These are phyloP conservation scores for Plemyria rubiginata DNA, from an alignment of 2,888 invertebrate species.

Conservation along the genomic window DNA sequence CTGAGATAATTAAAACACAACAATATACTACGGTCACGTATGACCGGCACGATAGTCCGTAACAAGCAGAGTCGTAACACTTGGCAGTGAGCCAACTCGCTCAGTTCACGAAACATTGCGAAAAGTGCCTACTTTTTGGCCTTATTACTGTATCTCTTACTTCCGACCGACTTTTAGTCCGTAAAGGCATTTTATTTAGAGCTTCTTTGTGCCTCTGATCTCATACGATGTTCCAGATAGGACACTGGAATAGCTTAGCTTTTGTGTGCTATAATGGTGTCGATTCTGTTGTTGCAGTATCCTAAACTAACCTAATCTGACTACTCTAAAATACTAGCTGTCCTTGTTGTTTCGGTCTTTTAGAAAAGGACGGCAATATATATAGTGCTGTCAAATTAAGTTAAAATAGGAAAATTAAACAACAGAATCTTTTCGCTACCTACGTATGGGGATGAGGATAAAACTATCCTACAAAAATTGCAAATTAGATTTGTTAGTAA, in stretches of 20 bases:
- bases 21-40: constrained; percentile 38
- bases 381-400: no score
- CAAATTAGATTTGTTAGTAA: no score
- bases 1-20: constrained; percentile 29
- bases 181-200: constrained; percentile 25
- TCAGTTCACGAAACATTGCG: constrained; percentile 48
- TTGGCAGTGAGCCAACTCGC: constrained; percentile 56
- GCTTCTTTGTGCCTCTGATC: constrained; percentile 16
- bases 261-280: no score
- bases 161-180: constrained; percentile 23
- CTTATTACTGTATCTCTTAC: constrained; percentile 27
- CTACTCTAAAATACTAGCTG: no score
- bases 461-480: no score
- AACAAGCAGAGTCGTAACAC: constrained; percentile 47
- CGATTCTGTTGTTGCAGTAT: no score
- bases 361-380: no score
- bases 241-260: not conserved
- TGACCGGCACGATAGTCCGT: constrained; percentile 32
- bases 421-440: no score
- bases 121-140: constrained; percentile 36
- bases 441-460: no score
- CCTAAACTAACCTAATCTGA: no score
- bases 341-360: no score
- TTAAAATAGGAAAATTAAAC: no score
- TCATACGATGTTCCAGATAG: constrained; percentile 18